Evolutionary conservation across 2,113 vertebrate genomes (phyloP), one percentile per base, ranked within the genome.

Genomic region (Lepisosteus osseus): DNA sequence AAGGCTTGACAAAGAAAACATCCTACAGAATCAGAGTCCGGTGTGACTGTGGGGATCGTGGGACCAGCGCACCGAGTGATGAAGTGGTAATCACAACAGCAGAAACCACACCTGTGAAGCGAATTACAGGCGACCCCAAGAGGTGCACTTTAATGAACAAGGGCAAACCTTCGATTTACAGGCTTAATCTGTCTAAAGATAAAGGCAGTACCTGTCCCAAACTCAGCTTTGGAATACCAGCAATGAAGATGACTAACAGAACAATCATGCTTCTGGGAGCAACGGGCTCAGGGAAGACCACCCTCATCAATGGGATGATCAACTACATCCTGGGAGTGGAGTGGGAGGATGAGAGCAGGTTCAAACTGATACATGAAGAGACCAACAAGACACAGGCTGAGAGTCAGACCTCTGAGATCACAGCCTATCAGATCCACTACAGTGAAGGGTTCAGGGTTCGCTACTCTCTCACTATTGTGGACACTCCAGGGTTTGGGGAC

Each of bases 401-500:
- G 17, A 76, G 71, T 4, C 77, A 81, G 54, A 77, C 73, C 3
- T 72, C 75, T 0, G 67, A 54, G 8, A 54, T 83, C 54, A 76
- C 57, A 1, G 70, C 65, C 15, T 81, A 77, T 3, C n/a, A 72
- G 13, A 29, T 81, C 13, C 17, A 76, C 29, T 3, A 62, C 15
- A 51, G 17, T 8, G 3, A 54, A 1, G 70, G 72, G 2, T 78
- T 78, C 29, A 12, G 11, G 4, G 54, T 81, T 40, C 77, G 74
- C 2, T 73, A 65, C 45, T 77, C 73, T 47, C 62, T 83, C 14
- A 81, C 74, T 14, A 68, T 83, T 0, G 74, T 76, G 15, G 81
- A 83, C 67, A 83, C 76, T 0, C 79, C 75, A 2, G 81, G 76
- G 15, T 79, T 83, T 45, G 77, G 67, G 4, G 74, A 78, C 4